These are phyloP conservation scores for Etheostoma spectabile DNA, from an alignment of 2,113 vertebrate genomes.

Conservation along the genomic window DNA sequence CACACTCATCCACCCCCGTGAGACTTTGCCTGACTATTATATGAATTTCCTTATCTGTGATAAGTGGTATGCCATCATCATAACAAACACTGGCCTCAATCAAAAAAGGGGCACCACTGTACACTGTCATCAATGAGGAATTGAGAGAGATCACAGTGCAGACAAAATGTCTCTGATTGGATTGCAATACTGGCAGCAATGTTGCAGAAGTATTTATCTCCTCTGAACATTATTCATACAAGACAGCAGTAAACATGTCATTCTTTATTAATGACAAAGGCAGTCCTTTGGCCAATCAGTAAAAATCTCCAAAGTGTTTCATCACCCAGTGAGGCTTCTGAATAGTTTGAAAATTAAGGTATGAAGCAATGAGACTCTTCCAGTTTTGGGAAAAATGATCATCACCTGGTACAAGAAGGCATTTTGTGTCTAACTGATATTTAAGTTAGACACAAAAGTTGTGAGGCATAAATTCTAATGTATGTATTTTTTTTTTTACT, in stretches of 20 bases:
- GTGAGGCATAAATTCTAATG: too few species aligned
- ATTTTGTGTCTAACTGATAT: neutral
- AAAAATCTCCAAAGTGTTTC: slow-evolving; percentile 2
- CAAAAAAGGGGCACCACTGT: slow-evolving; percentile 13
- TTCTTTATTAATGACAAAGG: slow-evolving; percentile 15
- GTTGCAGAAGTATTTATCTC: slow-evolving; percentile 14
- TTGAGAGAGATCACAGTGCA: neutral
- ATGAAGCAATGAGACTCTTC: neutral
- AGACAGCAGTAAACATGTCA: slow-evolving; percentile 31
- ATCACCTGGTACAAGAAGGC: slow-evolving; percentile 1
- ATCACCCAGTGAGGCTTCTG: neutral
- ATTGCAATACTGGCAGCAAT: slow-evolving; percentile 24
- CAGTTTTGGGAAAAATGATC: slow-evolving; percentile 7
- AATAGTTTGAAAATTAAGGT: slow-evolving; percentile 5
- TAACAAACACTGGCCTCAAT: slow-evolving; percentile 55
- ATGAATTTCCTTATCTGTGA: slow-evolving; percentile 47
- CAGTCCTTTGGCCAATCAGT: slow-evolving; percentile 15
- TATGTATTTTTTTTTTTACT: neutral
- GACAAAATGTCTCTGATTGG: slow-evolving; percentile 10
- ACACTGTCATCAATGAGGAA: slow-evolving; percentile 39
- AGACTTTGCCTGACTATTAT: slow-evolving; percentile 36
- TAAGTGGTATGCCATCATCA: slow-evolving; percentile 43
- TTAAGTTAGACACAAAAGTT: neutral
- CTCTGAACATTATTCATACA: slow-evolving; percentile 33
- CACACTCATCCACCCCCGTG: neutral